Percentiles rank a stretch among this genome's conserved stretches.
Conservation (phyloP, 1,140 invertebrate genomes). For the Hylyphantes graminicola region DNA sequence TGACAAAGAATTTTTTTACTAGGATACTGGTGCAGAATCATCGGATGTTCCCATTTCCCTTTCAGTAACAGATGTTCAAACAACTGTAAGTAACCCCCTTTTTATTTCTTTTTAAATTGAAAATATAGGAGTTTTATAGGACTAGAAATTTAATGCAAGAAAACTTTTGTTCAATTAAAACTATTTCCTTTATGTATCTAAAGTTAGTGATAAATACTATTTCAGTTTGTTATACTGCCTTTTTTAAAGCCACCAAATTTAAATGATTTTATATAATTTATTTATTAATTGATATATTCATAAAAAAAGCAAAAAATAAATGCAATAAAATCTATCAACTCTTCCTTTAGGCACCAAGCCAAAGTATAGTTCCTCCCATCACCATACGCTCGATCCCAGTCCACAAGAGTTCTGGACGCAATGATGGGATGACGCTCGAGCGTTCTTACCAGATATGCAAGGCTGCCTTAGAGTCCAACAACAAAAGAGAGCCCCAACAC, state of each 20-base stretch:
- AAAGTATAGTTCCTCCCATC: slow-evolving; percentile 58
- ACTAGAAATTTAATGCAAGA: neutral
- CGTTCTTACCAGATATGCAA: slow-evolving; percentile 96
- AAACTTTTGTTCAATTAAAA: neutral
- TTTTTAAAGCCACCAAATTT: too few relatives aligned
- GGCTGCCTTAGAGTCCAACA: slow-evolving; percentile 91
- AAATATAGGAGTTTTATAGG: neutral
- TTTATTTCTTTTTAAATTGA: slow-evolving; percentile 3
- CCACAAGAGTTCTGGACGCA: slow-evolving; percentile 36
- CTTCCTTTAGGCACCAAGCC: slow-evolving; percentile 43
- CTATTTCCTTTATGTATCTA: neutral
- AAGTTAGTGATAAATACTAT: neutral
- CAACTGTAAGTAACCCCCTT: slow-evolving; percentile 29
- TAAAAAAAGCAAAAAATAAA: too few relatives aligned
- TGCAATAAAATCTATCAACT: neutral
- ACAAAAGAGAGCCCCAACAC: slow-evolving; percentile 71
- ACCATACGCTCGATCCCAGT: slow-evolving; percentile 58
- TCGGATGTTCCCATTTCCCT: slow-evolving; percentile 46
- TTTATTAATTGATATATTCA: too few relatives aligned
- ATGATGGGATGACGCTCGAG: slow-evolving; percentile 84
- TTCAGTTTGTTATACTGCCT: neutral
- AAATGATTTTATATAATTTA: too few relatives aligned
- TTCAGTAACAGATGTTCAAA: slow-evolving; percentile 51
- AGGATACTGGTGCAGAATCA: slow-evolving; percentile 21
- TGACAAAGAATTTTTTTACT: neutral